A percentile compares a stretch with the other conserved stretches of the same genome.
These are phyloP conservation scores for Heliconius hewitsoni DNA, from an alignment of 1,140 invertebrate genomes.

Conservation along the genomic window DNA sequence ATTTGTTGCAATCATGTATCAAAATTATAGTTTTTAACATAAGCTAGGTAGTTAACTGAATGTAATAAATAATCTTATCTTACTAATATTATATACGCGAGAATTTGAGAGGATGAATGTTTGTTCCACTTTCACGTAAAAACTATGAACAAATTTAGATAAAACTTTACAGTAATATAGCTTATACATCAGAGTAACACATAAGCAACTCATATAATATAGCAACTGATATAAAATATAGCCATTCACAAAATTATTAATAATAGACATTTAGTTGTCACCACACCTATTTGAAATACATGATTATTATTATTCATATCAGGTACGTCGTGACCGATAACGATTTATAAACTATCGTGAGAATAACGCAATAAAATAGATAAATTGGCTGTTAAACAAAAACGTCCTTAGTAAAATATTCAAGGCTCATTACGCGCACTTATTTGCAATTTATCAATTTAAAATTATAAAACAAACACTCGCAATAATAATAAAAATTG, in stretches of 20 bases:
- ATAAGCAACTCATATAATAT: no score
- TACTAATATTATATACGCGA: no score
- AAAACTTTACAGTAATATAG: no score
- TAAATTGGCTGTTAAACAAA: constrained; percentile 24
- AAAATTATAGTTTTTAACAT: background rate
- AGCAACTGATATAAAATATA: no score
- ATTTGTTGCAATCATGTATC: background rate
- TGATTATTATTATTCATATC: background rate
- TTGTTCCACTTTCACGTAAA: no score
- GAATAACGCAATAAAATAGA: constrained; percentile 26
- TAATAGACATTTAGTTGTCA: background rate
- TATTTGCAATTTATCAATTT: constrained; percentile 34
- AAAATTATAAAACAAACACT: constrained; percentile 25
- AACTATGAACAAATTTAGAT: no score
- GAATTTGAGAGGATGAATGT: no score
- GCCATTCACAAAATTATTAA: background rate
- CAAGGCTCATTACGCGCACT: constrained; percentile 32
- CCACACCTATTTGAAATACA: constrained; percentile 8
- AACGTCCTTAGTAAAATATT: constrained; percentile 28
- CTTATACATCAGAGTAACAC: no score
- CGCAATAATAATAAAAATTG: background rate
- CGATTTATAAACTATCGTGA: constrained; percentile 40
- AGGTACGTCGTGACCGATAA: constrained; percentile 39
- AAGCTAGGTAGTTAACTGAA: background rate
- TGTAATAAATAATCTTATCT: background rate